phyloP scores from a whole-genome alignment of 2,797 vertebrate species.

The Anisognathus igniventris region DNA sequence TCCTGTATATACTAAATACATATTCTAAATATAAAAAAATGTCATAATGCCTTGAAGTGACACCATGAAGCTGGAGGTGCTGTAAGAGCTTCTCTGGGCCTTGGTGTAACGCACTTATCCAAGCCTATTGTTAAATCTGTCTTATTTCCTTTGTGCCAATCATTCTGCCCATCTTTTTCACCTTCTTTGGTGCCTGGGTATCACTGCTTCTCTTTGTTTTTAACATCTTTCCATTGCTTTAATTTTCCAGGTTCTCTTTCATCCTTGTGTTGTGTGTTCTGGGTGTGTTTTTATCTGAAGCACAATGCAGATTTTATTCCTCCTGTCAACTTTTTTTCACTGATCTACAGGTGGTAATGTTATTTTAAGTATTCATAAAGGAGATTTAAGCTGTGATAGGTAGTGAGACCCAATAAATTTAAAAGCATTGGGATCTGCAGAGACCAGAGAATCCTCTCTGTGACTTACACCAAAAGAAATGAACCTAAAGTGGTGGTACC shows the following conservation, averaged over 20 bases:
- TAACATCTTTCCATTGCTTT: background rate
- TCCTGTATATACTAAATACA: background rate
- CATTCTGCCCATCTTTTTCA: fast-evolving
- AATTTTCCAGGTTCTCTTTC: background rate
- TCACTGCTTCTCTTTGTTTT: background rate
- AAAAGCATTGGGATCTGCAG: background rate
- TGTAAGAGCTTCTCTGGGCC: background rate
- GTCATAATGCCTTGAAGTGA: background rate
- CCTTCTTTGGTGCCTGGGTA: background rate
- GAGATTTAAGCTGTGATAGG: background rate
- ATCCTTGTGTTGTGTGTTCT: background rate
- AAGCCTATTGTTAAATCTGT: background rate
- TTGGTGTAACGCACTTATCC: background rate
- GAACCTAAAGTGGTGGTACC: background rate
- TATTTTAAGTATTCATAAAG: background rate
- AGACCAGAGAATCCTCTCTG: background rate
- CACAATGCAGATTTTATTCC: background rate
- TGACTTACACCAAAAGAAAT: background rate
- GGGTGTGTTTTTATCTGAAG: background rate
- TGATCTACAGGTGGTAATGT: background rate
- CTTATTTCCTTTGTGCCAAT: background rate
- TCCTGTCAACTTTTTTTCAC: background rate
- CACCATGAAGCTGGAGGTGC: background rate
- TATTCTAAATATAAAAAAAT: background rate
- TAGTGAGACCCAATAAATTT: background rate